Conservation (phyloP, 1,140 invertebrate genomes). For the Drosophila willistoni region DNA sequence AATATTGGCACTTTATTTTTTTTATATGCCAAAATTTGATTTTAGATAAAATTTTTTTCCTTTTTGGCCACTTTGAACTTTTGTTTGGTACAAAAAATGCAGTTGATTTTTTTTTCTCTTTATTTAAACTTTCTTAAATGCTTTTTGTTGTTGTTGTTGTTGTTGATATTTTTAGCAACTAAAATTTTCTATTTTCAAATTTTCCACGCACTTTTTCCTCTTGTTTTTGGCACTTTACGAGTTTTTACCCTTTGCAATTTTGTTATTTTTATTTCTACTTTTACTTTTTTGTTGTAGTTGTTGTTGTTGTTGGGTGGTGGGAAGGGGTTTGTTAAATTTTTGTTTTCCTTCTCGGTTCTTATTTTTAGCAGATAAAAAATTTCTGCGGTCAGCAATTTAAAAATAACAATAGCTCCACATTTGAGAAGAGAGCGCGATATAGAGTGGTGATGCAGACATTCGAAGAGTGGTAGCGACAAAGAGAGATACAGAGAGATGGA, state of each 20-base stretch:
- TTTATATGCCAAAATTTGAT: not conserved
- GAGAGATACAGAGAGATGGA: constrained; percentile 7
- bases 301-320: not conserved
- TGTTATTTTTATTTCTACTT: constrained; percentile 56
- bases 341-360: constrained; percentile 49
- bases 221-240: constrained; percentile 66
- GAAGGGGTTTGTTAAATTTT: constrained; percentile 15
- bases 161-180: constrained; percentile 18
- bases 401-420: constrained; percentile 74
- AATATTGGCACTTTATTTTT: constrained; percentile 54
- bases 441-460: not conserved
- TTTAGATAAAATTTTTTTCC: not conserved
- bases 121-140: constrained; percentile 6
- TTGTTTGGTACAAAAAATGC: constrained; percentile 31
- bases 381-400: constrained; percentile 75
- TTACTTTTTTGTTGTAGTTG: constrained; percentile 40
- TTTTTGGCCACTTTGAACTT: constrained; percentile 28
- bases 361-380: constrained; percentile 63
- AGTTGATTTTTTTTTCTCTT: constrained; percentile 14
- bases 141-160: constrained; percentile 30
- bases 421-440: constrained; percentile 15
- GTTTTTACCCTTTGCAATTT: constrained; percentile 72
- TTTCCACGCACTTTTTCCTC: constrained; percentile 17
- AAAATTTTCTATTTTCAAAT: constrained; percentile 14
- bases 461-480: constrained; percentile 2